Base-by-base conservation (phyloP, 2,888 invertebrate genomes). In the Trimorus sp. region DNA sequence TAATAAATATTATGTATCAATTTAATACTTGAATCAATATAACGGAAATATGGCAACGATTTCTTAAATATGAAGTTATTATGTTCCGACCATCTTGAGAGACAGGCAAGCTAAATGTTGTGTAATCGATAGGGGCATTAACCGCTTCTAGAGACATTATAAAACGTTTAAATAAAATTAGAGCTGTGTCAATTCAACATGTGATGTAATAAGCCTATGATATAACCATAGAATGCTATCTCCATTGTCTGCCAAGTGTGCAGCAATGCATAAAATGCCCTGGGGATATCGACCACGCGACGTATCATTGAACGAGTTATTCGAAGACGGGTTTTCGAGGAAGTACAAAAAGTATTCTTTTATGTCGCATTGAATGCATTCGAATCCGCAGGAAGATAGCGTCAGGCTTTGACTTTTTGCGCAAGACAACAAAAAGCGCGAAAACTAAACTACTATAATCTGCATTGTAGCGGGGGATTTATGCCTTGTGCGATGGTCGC, bases 191-290 rank as follows among this genome's bases (percentile, higher is more conserved):
- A 83, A 84, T 85, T 85, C 82, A 71, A 84, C 83, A 84, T 82
- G 82, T 84, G 80, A 80, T 75, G 74, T 83, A 84, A 87, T 80
- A 82, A 83, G 77, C 71, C 78, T 70, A 60, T 75, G 69, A 73
- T 63, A 73, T 71, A 82, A 65, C 79, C 75, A 74, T 85, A 63
- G 84, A 79, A 83, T 85, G 82, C 82, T 84, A 80, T 83, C 70
- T 78, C 79, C 54, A 58, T 70, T 68, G 81, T 78, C 83, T 76
- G 65, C 15, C 80, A 74, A 78, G 60, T 78, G 62, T 62, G 73
- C 62, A 77, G 76, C 71, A 79, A 79, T 71, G 74, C 49, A 79
- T 70, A 76, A 82, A 66, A 54, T 58, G 65, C 59, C 79, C 70
- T 60, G 42, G 68, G 76, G 74, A 56, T 76, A 79, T 79, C 81